These are phyloP conservation scores for Sturmia bella DNA, from an alignment of 2,888 invertebrate genomes.

Conservation along the genomic window DNA sequence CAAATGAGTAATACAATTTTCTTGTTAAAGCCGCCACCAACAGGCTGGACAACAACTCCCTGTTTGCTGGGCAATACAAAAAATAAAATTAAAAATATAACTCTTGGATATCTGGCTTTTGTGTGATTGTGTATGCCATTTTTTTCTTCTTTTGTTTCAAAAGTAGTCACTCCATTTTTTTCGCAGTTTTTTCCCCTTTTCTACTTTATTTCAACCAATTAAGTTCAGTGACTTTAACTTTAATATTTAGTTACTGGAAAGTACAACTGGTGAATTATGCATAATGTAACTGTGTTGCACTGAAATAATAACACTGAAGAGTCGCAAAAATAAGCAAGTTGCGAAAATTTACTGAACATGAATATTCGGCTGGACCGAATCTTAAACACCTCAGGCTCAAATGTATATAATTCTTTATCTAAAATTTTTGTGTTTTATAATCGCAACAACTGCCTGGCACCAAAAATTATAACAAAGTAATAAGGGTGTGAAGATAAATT, in stretches of 20 bases:
- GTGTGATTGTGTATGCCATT: constrained; percentile 20
- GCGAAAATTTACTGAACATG: too few species aligned
- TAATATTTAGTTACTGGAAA: constrained; percentile 32
- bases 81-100: not conserved
- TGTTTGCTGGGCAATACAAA: constrained; percentile 7
- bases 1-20: constrained; percentile 17
- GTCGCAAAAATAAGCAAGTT: too few species aligned
- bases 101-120: constrained; percentile 1
- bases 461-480: too few species aligned
- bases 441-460: too few species aligned
- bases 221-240: constrained; percentile 66
- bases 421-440: too few species aligned
- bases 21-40: constrained; percentile 17
- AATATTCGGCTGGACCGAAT: too few species aligned
- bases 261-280: not conserved
- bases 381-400: too few species aligned
- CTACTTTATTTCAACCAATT: constrained; percentile 36
- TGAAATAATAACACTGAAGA: constrained; percentile 2
- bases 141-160: constrained; percentile 7
- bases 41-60: constrained; percentile 53
- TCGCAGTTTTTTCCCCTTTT: constrained; percentile 6
- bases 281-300: not conserved
- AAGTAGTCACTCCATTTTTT: constrained; percentile 15
- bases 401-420: too few species aligned
- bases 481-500: too few species aligned